phyloP scores from a whole-genome alignment of 1,140 invertebrate genomes.

The Papilio polytes region DNA sequence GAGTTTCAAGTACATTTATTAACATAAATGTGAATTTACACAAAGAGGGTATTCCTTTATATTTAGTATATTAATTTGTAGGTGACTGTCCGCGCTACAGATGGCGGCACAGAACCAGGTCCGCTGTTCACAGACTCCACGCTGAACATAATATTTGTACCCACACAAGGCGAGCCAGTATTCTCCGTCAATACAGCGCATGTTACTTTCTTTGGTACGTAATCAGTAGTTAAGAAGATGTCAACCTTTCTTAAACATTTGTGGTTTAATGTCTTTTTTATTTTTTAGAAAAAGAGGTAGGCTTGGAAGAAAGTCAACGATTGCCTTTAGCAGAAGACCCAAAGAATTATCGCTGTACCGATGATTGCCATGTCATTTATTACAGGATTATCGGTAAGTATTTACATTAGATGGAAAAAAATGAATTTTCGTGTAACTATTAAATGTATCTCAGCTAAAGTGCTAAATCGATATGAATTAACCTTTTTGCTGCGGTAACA shows the following conservation, averaged over 20 bases:
- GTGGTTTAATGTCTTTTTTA: constrained; percentile 13
- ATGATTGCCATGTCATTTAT: constrained; percentile 71
- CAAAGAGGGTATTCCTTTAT: neutral
- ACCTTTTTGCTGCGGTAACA: neutral
- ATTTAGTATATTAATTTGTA: constrained; percentile 43
- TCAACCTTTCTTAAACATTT: neutral
- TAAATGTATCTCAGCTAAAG: too few relatives aligned
- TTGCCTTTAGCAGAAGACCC: constrained; percentile 76
- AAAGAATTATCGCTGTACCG: constrained; percentile 72
- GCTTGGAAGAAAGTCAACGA: constrained; percentile 58
- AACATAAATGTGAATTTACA: neutral
- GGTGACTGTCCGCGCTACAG: constrained; percentile 75
- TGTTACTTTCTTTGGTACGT: constrained; percentile 65
- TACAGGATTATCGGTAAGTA: constrained; percentile 80
- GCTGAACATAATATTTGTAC: constrained; percentile 72
- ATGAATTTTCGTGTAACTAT: too few relatives aligned
- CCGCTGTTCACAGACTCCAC: constrained; percentile 40
- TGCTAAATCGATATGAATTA: neutral
- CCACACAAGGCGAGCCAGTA: constrained; percentile 72
- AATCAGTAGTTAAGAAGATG: neutral
- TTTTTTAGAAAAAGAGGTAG: constrained; percentile 74
- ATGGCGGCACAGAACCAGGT: constrained; percentile 74
- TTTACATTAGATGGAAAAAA: neutral
- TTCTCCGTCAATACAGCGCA: constrained; percentile 45
- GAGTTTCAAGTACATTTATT: constrained; percentile 61